Evolutionary conservation across 2,797 vertebrate species (phyloP).

Genomic region (Arnoldichthys spilopterus): DNA sequence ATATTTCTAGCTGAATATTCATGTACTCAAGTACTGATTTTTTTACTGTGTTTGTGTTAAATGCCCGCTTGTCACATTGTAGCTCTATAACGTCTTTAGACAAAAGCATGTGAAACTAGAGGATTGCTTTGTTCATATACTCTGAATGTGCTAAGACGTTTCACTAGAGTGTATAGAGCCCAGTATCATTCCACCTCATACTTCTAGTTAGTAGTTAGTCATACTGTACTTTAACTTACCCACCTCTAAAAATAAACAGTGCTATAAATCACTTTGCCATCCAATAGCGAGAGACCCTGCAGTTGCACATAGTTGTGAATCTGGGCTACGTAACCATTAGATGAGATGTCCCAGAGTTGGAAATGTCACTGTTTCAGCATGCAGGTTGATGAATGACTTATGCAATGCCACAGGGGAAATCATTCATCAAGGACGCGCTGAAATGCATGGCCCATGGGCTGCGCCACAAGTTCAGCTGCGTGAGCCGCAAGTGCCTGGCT

Average conservation of each 20-base stretch:
- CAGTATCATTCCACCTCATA: too few species aligned
- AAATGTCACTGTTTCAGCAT: constrained; percentile 18
- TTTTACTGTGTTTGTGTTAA: background rate
- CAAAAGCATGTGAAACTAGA: too few species aligned
- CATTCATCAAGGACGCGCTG: constrained; percentile 92
- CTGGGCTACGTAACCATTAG: background rate
- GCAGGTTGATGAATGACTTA: constrained; percentile 19
- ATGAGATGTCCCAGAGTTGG: background rate
- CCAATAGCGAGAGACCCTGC: background rate
- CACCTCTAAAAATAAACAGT: background rate
- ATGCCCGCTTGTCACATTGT: too few species aligned
- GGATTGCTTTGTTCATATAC: too few species aligned
- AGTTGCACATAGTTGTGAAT: background rate
- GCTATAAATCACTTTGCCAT: background rate
- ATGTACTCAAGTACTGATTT: background rate
- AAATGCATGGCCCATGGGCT: constrained; percentile 94
- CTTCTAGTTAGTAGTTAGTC: too few species aligned
- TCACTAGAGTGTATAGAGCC: too few species aligned
- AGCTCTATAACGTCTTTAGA: too few species aligned
- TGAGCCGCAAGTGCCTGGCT: constrained; percentile 92
- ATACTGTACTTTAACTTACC: background rate
- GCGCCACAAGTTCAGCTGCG: constrained; percentile 92
- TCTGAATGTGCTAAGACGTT: background rate
- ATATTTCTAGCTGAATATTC: too few species aligned
- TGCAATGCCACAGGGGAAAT: constrained; percentile 85